Base-by-base conservation (phyloP, 1,140 invertebrate genomes). In the Cepaea nemoralis region DNA sequence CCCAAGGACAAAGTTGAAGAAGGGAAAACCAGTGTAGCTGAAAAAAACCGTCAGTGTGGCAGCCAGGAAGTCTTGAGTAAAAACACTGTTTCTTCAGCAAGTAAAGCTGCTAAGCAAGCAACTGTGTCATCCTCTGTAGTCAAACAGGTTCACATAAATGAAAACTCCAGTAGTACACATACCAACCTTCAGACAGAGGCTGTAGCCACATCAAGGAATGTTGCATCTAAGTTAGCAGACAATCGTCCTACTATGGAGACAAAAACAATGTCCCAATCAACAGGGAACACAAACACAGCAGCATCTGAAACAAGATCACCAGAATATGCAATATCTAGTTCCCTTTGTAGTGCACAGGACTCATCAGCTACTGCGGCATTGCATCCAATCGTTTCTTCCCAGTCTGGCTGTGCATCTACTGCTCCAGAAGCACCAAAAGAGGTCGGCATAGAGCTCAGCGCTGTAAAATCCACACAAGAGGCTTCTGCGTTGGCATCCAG, bases 1-100 rank as follows among this genome's bases (percentile, higher is more conserved):
- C 88, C 88, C 48, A 87, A 89, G 39, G 85, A 85, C 27, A 81
- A 83, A 45, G 80, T 82, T 75, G 82, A 80, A 16, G 80, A 27
- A 14, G 78, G 73, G 16, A 75, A 45, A 22, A n/a, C 73, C 14
- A 83, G 48, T 55, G 71, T 50, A 35, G 42, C 63, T 10, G 63
- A 82, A 27, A 35, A 70, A 31, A 74, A 67, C 35, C 78, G 84
- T 10, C 85, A 84, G 39, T 84, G 81, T 77, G 85, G 85, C 22
- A 86, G 85, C 48, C 85, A 86, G 69, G 84, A 85, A 63, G n/a
- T 83, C 27, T 70, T 85, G 45, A 71, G 42, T 48, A 82, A 42
- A 66, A 33, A 66, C 33, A 63, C 33, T 27, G 12, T 16, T 31
- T 2, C 27, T 31, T 63, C 27, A 31, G 27, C 10, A 55, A 10